These are phyloP conservation scores for Cordilura impudica DNA, from an alignment of 2,888 invertebrate species.

Conservation along the genomic window DNA sequence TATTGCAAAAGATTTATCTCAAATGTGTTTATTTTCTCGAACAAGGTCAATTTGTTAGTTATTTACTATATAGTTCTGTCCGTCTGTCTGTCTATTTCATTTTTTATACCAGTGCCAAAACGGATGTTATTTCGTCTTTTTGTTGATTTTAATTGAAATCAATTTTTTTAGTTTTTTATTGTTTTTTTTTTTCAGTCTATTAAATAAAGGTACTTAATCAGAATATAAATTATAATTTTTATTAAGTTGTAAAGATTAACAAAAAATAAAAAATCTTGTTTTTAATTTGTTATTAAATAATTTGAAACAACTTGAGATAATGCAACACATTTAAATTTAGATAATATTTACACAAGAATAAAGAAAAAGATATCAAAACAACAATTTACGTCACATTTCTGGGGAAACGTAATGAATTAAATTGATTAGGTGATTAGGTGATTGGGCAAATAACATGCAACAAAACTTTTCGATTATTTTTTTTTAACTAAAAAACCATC, in stretches of 20 bases:
- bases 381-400: constrained; percentile 50
- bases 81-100: background rate
- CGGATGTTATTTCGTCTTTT: constrained; percentile 51
- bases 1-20: constrained; percentile 19
- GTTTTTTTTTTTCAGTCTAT: background rate
- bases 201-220: constrained; percentile 13
- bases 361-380: background rate
- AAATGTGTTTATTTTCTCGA: constrained; percentile 18
- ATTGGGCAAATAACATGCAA: background rate
- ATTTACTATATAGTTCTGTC: constrained; percentile 32
- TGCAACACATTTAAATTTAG: background rate
- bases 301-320: background rate
- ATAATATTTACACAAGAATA: background rate
- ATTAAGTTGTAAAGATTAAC: constrained; percentile 20
- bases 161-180: constrained; percentile 10
- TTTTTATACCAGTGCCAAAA: constrained; percentile 52
- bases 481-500: no score
- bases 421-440: constrained; percentile 40
- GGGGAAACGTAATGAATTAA: constrained; percentile 43
- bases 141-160: background rate
- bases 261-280: background rate
- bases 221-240: constrained; percentile 24
- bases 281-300: background rate
- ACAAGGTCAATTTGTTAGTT: constrained; percentile 57
- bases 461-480: background rate